A percentile compares a stretch with the other conserved stretches of the same genome.
These are phyloP conservation scores for Coranthus polyacanthus DNA, from an alignment of 2,797 vertebrate species.

Conservation along the genomic window DNA sequence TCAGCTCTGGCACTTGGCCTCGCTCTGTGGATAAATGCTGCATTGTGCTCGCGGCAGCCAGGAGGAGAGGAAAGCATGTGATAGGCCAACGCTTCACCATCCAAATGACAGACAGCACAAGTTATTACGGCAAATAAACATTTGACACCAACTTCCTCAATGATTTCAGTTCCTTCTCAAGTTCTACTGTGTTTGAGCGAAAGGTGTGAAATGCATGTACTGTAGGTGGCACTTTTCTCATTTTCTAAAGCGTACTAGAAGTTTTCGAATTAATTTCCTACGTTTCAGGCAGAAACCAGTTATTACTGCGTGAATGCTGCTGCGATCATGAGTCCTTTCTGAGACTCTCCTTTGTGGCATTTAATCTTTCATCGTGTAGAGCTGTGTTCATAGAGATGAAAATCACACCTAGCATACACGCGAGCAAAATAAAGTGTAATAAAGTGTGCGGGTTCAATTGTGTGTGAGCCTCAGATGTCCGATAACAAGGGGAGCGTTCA, in stretches of 20 bases:
- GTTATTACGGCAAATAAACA: neutral
- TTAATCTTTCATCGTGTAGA: too few relatives aligned
- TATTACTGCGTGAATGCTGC: too few relatives aligned
- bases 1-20: neutral
- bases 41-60: neutral
- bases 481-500: neutral
- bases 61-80: too few relatives aligned
- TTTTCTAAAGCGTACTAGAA: too few relatives aligned
- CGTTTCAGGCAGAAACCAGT: too few relatives aligned
- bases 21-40: neutral
- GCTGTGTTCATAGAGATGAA: neutral
- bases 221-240: too few relatives aligned
- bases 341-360: too few relatives aligned
- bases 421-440: neutral
- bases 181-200: neutral
- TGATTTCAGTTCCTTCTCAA: slow-evolving; percentile 35
- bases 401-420: neutral
- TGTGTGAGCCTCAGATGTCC: neutral
- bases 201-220: too few relatives aligned
- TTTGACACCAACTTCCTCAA: slow-evolving; percentile 2
- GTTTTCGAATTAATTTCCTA: too few relatives aligned
- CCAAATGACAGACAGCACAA: neutral
- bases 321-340: too few relatives aligned
- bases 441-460: neutral
- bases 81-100: neutral